Base-by-base conservation (phyloP, 2,888 invertebrate genomes). In the Parascotia fuliginaria region DNA sequence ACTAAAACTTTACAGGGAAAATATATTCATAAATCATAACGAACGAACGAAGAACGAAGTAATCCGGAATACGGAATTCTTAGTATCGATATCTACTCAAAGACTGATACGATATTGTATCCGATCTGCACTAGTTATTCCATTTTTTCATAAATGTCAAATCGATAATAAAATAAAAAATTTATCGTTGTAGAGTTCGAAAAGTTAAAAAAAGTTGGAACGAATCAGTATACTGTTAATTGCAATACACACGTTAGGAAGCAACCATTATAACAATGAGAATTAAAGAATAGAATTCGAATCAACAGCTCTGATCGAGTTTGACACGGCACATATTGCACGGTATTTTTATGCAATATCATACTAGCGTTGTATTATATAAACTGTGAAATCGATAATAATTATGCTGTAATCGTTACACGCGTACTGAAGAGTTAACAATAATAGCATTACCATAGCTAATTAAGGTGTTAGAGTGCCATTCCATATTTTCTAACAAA, bases 341-440 rank as follows among this genome's bases (percentile, higher is more conserved):
- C 77, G 79, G 70, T 70, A 76, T 66, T 74, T 80, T 83, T 79
- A 83, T 77, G 81, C 77, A 83, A 83, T 48, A 67, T 59, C 52
- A 60, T 57, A 60, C 56, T 53, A 39, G 55, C 51, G 51, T 40
- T 14, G 9, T 12, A 45, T 68, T 68, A 44, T 57, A 46, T 67
- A 70, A 73, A 56, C 48, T 59, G 51, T 64, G 64, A 69, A 73
- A 69, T 69, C 64, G 50, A 49, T 63, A 55, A 69, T 50, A 39
- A 60, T 58, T 49, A 49, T 60, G 58, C 51, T 50, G 60, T 66
- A 70, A 66, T 53, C 44, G 40, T 54, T 42, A 46, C 45, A 49
- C 34, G 55, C 37, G 39, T 33, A 40, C 34, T 36, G 33, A 47
- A 45, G 52, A 58, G 52, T 47, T 56, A 16, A 52, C 43, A 50